Base-by-base conservation (phyloP, 2,797 vertebrate species). In the Danio kyathit region DNA sequence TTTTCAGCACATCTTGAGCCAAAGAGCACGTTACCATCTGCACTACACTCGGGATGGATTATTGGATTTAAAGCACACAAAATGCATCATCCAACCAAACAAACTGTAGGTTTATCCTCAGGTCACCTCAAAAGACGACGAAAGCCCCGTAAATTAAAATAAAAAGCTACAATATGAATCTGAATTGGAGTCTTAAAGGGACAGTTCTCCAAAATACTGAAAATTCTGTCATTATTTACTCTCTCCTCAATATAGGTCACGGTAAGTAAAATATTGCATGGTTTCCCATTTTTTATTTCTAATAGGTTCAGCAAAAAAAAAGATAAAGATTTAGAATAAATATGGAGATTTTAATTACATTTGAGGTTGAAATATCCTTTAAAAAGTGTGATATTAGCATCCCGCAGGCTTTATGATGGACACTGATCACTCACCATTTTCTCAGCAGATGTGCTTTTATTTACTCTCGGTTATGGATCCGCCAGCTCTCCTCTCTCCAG, bases 351-450 rank as follows among this genome's bases (percentile, higher is more conserved):
- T 29, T 29, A 29, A 29, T 29, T 29, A 1, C 29, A 3, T 29
- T 29, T 29, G 1, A 3, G 1, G 3, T 29, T 29, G 29, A 29
- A 29, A 1, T 1, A 3, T 29, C 1, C 29, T 29, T 29, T 29
- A 29, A 3, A 3, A 29, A 29, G 29, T 29, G 29, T 29, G 29
- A 29, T 29, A 29, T 29, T 29, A 63, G 79, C 60, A 65, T 48
- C 1, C 29, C 1, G 3, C n/a, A 56, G 5, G 8, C 4, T 56
- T 5, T 44, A 56, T 29, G 7, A 59, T 6, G 43, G 52, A 74
- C 12, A 0, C 21, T 54, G 16, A 13, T 43, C 29, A 84, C 93
- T 92, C 87, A 95, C 94, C 94, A 95, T 95, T 89, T 88, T 94
- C 89, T 89, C 89, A 85, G 88, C 86, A 76, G 84, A 84, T 65